Percentiles rank a stretch among this genome's conserved stretches.
phyloP scores from a whole-genome alignment of 2,113 vertebrate genomes.

The Telmatochromis brichardi region DNA sequence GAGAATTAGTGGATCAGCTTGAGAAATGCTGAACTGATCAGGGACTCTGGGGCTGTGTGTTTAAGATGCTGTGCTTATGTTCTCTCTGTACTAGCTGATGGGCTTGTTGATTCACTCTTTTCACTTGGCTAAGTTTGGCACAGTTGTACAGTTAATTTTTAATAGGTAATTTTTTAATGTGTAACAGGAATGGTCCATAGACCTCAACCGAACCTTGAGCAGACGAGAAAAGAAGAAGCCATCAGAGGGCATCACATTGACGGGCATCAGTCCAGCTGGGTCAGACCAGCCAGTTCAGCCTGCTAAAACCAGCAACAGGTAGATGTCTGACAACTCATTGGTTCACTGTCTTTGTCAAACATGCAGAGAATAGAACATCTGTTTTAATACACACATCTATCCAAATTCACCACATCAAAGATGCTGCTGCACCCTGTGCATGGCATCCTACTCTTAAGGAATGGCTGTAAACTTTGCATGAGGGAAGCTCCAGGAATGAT shows the following conservation, averaged over 20 bases:
- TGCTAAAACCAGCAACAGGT: slow-evolving; percentile 81
- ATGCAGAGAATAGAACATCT: not conserved
- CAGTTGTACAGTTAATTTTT: not conserved
- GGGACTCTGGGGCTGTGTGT: not conserved
- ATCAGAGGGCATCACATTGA: slow-evolving; percentile 87
- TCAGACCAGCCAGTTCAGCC: slow-evolving; percentile 75
- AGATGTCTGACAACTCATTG: not conserved
- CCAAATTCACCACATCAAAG: not conserved
- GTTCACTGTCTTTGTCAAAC: not conserved
- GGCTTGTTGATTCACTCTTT: not conserved
- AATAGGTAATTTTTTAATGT: not conserved
- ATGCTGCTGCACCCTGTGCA: not conserved
- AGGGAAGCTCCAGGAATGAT: not conserved
- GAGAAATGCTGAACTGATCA: not conserved
- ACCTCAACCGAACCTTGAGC: slow-evolving; percentile 90
- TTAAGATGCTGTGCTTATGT: not conserved
- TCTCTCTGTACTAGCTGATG: not conserved
- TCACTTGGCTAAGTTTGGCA: not conserved
- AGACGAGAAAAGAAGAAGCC: slow-evolving; percentile 89
- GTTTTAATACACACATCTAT: not conserved
- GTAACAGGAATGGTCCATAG: slow-evolving; percentile 88
- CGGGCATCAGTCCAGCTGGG: slow-evolving; percentile 84
- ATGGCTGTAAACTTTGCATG: not conserved
- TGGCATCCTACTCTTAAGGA: not conserved
- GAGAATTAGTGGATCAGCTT: not conserved